Evolutionary conservation across 2,888 invertebrate species (phyloP), one percentile per base, ranked within the genome.

Genomic region (Spisula solida): DNA sequence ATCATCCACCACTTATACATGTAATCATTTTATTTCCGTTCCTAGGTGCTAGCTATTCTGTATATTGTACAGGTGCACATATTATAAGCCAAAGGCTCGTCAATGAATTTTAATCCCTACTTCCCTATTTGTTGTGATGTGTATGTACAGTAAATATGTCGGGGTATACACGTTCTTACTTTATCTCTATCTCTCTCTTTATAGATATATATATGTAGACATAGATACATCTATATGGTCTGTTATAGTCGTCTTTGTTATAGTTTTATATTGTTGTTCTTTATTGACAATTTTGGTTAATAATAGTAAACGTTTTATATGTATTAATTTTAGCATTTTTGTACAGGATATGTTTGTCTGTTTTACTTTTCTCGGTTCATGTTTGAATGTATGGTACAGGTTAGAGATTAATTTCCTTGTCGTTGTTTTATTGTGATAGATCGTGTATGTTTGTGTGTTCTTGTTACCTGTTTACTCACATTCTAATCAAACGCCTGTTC

Each of bases 231-330:
- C 75, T 84, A 51, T 84, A 84, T 78, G 78, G 85, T 85, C 56
- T 56, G 85, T 85, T 85, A 85, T 85, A 78, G 78, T 29, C 41
- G 8, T 85, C 79, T 79, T 85, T 85, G 85, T 85, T 85, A 85
- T 51, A 85, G 85, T 85, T 85, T 79, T 85, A 85, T 85, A 85
- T 85, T 55, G 31, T 79, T 85, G 78, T 79, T 85, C 85, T 70
- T 48, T 83, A 85, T 78, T 85, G 34, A 85, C 79, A 79, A 34
- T 41, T 75, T 83, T 85, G 85, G 78, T 85, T 85, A 34, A 79
- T 34, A 84, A 20, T 84, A 20, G 31, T 55, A 25, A 48, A 85
- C 20, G 31, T 85, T 81, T 85, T 85, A 79, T 79, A 79, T 56
- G 79, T 78, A 79, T 25, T 79, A 55, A 79, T 85, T 85, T 85